Evolutionary conservation across 2,888 invertebrate genomes (phyloP).

Genomic region (Drosophila demipolita): DNA sequence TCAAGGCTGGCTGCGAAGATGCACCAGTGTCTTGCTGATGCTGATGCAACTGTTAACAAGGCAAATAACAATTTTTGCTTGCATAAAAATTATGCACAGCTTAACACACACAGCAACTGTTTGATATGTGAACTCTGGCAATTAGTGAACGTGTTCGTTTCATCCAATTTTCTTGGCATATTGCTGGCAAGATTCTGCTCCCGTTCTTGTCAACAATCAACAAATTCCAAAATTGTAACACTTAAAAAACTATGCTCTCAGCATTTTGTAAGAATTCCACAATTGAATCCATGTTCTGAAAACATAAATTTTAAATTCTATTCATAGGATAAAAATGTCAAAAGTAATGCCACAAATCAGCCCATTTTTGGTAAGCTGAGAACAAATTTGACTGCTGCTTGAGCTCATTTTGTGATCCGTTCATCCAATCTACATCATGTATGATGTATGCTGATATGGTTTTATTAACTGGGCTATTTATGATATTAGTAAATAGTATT

Average conservation of each 20-base stretch:
- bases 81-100: constrained; percentile 52
- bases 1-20: constrained; percentile 1
- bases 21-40: constrained; percentile 28
- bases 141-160: constrained; percentile 26
- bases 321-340: background rate
- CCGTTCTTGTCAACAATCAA: background rate
- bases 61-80: constrained; percentile 56
- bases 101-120: constrained; percentile 42
- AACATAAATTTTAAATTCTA: background rate
- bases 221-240: background rate
- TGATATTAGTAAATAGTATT: too few species aligned
- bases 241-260: background rate
- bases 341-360: background rate
- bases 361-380: background rate
- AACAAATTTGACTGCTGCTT: too few species aligned
- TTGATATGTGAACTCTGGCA: constrained; percentile 18
- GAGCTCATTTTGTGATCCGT: too few species aligned
- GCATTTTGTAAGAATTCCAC: background rate
- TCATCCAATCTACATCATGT: too few species aligned
- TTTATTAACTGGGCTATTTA: background rate
- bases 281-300: background rate
- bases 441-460: background rate
- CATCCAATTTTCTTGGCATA: constrained; percentile 33
- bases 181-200: background rate
- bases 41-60: constrained; percentile 62